Conservation (phyloP, 2,113 vertebrate species). For the Microcebus murinus region DNA sequence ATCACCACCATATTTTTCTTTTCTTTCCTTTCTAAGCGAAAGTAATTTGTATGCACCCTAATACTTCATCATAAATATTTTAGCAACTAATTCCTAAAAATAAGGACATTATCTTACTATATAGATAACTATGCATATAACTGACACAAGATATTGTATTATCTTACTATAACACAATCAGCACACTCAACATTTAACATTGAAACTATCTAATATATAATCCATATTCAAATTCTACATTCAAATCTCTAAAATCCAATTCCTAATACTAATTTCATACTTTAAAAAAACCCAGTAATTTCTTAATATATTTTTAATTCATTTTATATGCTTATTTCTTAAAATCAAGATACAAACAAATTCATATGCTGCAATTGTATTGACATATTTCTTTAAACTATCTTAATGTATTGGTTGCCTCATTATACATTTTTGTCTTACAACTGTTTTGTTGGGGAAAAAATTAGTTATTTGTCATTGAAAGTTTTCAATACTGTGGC, state of each 20-base stretch:
- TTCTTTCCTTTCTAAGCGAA: not conserved
- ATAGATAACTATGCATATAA: no score
- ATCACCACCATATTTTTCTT: not conserved
- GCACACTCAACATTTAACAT: not conserved
- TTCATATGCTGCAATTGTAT: not conserved
- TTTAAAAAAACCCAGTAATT: not conserved
- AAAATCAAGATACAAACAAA: not conserved
- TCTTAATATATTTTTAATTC: not conserved
- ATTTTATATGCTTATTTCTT: not conserved
- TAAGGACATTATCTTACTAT: not conserved
- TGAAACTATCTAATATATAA: not conserved
- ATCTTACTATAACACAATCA: not conserved
- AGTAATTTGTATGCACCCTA: not conserved
- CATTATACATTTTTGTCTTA: not conserved
- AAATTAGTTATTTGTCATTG: not conserved
- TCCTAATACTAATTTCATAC: not conserved
- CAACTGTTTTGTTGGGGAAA: not conserved
- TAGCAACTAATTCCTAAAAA: not conserved
- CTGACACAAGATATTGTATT: no score
- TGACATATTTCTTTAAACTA: not conserved
- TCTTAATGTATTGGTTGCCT: not conserved
- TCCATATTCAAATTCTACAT: not conserved
- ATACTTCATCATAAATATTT: not conserved
- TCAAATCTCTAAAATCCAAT: not conserved
- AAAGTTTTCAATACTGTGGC: not conserved